phyloP scores from a whole-genome alignment of 1,140 invertebrate species.

The Lineus longissimus region DNA sequence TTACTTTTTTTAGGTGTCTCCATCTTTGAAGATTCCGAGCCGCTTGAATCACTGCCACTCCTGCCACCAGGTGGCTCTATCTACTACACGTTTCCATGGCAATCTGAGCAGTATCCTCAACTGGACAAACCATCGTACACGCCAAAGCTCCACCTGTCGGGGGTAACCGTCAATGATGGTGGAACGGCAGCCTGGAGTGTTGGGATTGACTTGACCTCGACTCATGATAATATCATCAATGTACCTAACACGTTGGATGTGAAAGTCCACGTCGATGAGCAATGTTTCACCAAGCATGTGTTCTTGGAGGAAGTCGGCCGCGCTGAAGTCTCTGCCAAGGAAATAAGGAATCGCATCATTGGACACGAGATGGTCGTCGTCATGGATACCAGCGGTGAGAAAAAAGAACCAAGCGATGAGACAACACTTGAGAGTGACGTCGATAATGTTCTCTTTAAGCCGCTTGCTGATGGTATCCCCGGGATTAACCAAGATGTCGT shows the following conservation, averaged over 20 bases:
- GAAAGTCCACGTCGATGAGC: conserved; percentile 62
- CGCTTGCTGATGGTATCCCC: no score
- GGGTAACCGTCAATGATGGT: conserved; percentile 2
- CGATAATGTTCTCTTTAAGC: no score
- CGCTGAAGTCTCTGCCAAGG: conserved; percentile 67
- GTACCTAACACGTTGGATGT: conserved; percentile 67
- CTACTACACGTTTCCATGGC: conserved; percentile 49
- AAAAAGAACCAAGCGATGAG: not conserved
- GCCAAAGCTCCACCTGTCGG: conserved; percentile 25
- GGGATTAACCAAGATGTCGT: no score
- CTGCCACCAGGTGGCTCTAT: conserved; percentile 30
- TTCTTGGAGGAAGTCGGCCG: conserved; percentile 64
- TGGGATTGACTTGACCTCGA: conserved; percentile 45
- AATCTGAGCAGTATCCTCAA: conserved; percentile 7
- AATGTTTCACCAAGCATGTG: conserved; percentile 60
- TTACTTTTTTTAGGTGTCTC: conserved; percentile 20
- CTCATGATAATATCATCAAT: conserved; percentile 59
- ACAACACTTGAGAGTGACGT: no score
- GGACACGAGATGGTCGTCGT: conserved; percentile 21
- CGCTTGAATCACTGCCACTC: conserved; percentile 38
- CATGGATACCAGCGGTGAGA: conserved; percentile 6
- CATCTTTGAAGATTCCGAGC: conserved; percentile 49
- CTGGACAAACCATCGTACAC: conserved; percentile 5
- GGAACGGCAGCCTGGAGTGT: conserved; percentile 48
- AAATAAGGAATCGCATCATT: conserved; percentile 63